Conservation (phyloP, 2,888 invertebrate genomes). For the Habrosyne pyritoides region DNA sequence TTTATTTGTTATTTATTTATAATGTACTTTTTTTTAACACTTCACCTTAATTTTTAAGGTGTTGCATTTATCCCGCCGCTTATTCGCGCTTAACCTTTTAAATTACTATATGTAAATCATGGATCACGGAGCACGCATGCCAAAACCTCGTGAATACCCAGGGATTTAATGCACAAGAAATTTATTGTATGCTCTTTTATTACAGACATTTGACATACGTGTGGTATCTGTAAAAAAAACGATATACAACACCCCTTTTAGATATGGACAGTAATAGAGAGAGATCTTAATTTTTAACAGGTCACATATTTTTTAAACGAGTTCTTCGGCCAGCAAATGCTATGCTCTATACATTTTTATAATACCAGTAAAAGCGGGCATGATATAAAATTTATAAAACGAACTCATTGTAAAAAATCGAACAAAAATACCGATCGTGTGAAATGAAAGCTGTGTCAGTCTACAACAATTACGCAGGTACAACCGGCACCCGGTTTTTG, state of each 20-base stretch:
- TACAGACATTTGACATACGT: background rate
- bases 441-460: background rate
- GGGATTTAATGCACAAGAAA: background rate
- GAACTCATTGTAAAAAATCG: background rate
- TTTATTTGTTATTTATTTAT: no score
- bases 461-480: background rate
- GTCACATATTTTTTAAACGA: no score
- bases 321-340: no score
- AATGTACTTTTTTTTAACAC: background rate
- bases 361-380: background rate
- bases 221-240: background rate
- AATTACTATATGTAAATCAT: background rate
- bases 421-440: background rate
- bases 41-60: background rate
- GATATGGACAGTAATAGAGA: no score
- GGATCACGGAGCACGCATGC: background rate
- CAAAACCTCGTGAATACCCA: background rate
- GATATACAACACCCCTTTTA: background rate
- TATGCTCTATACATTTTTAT: background rate
- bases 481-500: slow-evolving; percentile 22
- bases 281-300: no score
- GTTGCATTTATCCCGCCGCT: background rate
- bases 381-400: background rate
- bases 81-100: background rate
- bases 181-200: background rate